phyloP scores from a whole-genome alignment of 2,888 invertebrate genomes.

The Rapana venosa region DNA sequence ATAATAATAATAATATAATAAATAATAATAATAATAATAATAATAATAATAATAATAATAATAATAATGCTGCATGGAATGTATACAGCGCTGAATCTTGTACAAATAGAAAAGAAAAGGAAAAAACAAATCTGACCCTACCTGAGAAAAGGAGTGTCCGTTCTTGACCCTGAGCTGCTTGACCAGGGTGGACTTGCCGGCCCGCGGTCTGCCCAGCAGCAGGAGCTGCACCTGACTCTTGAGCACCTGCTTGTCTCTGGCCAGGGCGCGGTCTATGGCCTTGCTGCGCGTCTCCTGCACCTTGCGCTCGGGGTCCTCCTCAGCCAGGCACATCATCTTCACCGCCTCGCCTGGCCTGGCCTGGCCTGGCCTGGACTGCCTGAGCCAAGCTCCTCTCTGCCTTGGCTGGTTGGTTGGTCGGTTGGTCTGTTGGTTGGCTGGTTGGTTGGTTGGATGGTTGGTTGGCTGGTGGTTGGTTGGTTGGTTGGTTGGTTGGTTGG shows the following conservation, averaged over 20 bases:
- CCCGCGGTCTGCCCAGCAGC: constrained; percentile 17
- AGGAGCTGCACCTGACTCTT: constrained; percentile 28
- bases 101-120: no score
- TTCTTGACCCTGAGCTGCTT: constrained; percentile 27
- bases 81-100: no score
- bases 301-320: not conserved
- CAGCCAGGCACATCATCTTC: not conserved
- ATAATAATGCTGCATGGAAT: not conserved
- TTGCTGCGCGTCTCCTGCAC: constrained; percentile 9
- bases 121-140: not conserved
- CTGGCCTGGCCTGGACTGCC: no score
- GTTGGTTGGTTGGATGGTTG: no score
- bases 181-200: constrained; percentile 37
- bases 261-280: constrained; percentile 29
- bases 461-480: no score
- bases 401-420: no score
- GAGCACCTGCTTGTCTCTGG: constrained; percentile 31
- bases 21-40: not conserved
- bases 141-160: constrained; percentile 30
- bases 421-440: no score
- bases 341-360: no score
- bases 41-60: not conserved
- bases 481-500: no score
- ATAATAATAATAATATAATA: not conserved
- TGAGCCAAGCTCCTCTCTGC: no score